phyloP scores from a whole-genome alignment of 2,888 invertebrate genomes.

The Pachycephus smyrnensis region DNA sequence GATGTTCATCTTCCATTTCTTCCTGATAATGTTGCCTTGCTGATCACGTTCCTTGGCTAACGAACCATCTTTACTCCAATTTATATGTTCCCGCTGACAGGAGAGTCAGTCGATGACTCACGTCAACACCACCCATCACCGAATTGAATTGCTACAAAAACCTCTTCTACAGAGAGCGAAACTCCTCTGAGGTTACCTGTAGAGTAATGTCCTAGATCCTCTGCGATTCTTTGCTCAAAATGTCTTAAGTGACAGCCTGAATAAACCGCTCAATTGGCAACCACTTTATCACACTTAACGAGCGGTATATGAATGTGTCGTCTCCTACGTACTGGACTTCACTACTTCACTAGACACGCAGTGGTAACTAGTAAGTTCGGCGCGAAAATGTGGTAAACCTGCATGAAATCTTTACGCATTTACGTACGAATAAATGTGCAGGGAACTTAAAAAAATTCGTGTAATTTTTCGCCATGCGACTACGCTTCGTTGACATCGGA shows the following conservation, averaged over 20 bases:
- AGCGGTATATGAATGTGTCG: conserved; percentile 23
- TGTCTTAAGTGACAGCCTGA: conserved; percentile 43
- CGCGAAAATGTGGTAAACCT: not conserved
- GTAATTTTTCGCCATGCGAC: not conserved
- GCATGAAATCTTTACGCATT: not conserved
- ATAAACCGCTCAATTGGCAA: conserved; percentile 54
- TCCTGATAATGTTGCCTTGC: not conserved
- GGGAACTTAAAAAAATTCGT: not conserved
- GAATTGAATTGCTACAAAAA: conserved; percentile 2
- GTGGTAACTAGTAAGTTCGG: not conserved
- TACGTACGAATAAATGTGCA: not conserved
- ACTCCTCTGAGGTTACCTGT: not conserved
- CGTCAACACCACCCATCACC: conserved; percentile 34
- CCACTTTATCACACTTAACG: conserved; percentile 56
- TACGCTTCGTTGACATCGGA: not conserved
- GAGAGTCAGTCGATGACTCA: conserved; percentile 34
- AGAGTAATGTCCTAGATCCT: not conserved
- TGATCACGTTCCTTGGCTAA: conserved; percentile 2
- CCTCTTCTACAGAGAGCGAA: not conserved
- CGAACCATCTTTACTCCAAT: not conserved
- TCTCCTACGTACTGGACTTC: not conserved
- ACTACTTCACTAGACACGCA: not conserved
- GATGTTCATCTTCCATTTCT: conserved; percentile 61
- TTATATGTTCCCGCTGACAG: conserved; percentile 20
- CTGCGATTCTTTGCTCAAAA: conserved; percentile 29